phyloP scores from a whole-genome alignment of 2,888 invertebrate genomes.

The Salticus scenicus region DNA sequence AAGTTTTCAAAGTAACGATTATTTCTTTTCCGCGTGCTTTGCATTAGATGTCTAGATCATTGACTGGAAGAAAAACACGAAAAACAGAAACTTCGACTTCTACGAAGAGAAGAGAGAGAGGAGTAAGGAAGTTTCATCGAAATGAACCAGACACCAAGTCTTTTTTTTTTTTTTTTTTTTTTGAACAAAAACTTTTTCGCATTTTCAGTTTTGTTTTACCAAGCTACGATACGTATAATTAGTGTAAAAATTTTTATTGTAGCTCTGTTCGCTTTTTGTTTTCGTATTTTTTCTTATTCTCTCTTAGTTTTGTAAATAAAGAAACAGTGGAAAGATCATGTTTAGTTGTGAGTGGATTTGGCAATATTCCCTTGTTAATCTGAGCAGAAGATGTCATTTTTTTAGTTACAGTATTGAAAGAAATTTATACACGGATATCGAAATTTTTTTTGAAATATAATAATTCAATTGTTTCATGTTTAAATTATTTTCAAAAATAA shows the following conservation, averaged over 20 bases:
- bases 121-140: not conserved
- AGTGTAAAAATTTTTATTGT: not conserved
- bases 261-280: too few relatives aligned
- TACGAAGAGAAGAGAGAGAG: not conserved
- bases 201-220: not conserved
- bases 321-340: not conserved
- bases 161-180: too few relatives aligned
- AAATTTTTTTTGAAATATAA: too few relatives aligned
- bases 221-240: not conserved
- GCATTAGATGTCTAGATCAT: constrained; percentile 56
- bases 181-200: constrained; percentile 12
- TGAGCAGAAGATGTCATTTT: not conserved
- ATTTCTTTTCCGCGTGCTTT: constrained; percentile 56
- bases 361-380: not conserved
- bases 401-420: not conserved
- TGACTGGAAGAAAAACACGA: constrained; percentile 32
- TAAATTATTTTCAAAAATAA: too few relatives aligned
- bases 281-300: not conserved
- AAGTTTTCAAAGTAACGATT: constrained; percentile 69
- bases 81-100: not conserved
- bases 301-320: not conserved
- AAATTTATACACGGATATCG: too few relatives aligned
- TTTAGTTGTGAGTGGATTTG: not conserved
- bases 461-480: too few relatives aligned
- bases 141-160: not conserved